Evolutionary conservation across 2,797 vertebrate genomes (phyloP), one percentile per base, ranked within the genome.

Genomic region (Rhodeus uyekii): DNA sequence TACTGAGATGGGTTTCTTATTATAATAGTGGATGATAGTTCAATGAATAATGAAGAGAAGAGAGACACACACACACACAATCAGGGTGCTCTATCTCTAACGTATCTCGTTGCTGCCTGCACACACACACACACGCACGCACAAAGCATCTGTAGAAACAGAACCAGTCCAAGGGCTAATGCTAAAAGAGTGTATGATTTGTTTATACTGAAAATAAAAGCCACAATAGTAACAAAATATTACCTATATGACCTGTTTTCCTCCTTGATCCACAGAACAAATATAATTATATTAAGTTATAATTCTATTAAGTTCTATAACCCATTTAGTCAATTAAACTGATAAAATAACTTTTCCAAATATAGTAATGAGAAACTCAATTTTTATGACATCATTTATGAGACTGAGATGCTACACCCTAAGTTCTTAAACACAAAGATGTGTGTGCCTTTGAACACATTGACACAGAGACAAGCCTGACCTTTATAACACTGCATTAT

Each of bases 61-160:
- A 76, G 38, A 44, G 55, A 29, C 42, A 67, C 34, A 60, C 68
- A 73, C 78, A 73, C 46, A 80, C 46, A 55, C 14, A 82, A 38
- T 29, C 63, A 69, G 32, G 1, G 22, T 38, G 81, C 74, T 78
- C 81, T 72, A 42, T 72, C 75, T 78, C 46, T 44, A 60, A 29
- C 10, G 24, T 83, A 79, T 79, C 76, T 61, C 13, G 58, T 82
- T 75, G 46, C 82, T 73, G 76, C 8, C 80, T 65, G 74, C 29
- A 29, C 48, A 32, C 16, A 38, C 8, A 38, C 24, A 69, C 24
- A 29, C 38, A 22, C 27, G 19, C n/a, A 22, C 42, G 60, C 16
- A 19, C 9, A 14, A 14, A 16, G 18, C 1, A 0, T 32, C 69
- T 38, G 12, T 14, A 64, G 29, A 46, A 36, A 50, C 61, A 34